Evolutionary conservation across 64 coral and sea anemone genomes (phyloP), one percentile per base, ranked within the genome.

Genomic region (Stichodactyla mertensii): DNA sequence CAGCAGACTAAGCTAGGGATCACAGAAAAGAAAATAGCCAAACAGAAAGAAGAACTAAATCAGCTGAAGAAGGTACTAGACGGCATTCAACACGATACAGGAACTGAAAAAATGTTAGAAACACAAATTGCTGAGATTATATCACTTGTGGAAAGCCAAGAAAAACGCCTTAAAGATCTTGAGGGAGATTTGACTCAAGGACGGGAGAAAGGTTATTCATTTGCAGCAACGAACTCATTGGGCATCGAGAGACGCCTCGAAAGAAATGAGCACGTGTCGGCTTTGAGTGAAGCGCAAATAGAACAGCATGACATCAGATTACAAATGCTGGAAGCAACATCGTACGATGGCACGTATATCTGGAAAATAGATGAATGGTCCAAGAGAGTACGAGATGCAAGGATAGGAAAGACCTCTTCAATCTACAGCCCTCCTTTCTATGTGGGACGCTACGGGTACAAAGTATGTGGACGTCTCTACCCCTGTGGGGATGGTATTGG

Each of bases 331-430:
- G 66, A 90, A 36, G 64, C 82, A 45, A 90, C 88, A 0, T 90
- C 88, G 9, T 90, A 90, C 18, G 82, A 78, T 52, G 88, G 88
- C 14, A 31, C 57, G 27, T 90, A 90, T 15, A 55, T 90, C 22
- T 90, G 88, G 88, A 90, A 90, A 84, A 90, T 90, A 19, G 88
- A 90, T 51, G 53, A 71, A 14, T 90, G 64, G 53, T 51, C 81
- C 1, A 66, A 69, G 57, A 90, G 85, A 52, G 52, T 86, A 45
- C 26, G 62, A 7, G 85, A 86, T 0, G 85, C 85, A 52, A 52
- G n/a, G 1, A 19, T 69, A 19, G 85, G 85, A 14, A 86, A 71
- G 8, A 86, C 85, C 10, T 16, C 52, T 20, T 86, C 85, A 5
- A 66, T 86, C 12, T 86, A 86, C 27, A 86, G 85, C 61, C 85